These are phyloP conservation scores for Gortyna flavago DNA, from an alignment of 2,888 invertebrate genomes.

Conservation along the genomic window DNA sequence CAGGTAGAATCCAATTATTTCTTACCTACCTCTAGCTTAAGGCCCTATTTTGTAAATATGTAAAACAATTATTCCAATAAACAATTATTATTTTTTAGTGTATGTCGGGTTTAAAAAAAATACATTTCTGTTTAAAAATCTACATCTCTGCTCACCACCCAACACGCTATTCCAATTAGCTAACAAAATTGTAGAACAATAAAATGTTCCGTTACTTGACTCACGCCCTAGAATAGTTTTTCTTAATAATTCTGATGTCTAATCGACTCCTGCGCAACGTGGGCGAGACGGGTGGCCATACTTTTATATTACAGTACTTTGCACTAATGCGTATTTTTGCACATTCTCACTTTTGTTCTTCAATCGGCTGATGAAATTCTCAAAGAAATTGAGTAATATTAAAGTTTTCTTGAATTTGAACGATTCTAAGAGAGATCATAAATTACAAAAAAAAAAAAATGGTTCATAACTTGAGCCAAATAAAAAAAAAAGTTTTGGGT, in stretches of 20 bases:
- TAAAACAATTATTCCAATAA: too few species aligned
- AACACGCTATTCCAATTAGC: background rate
- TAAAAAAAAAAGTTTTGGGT: background rate
- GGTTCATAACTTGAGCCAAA: background rate
- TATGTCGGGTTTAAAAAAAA: too few species aligned
- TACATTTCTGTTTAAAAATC: background rate
- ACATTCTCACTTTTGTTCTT: background rate
- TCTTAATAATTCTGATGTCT: conserved; percentile 68
- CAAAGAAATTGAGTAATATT: background rate
- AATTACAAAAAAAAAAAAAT: background rate
- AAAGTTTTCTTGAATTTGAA: background rate
- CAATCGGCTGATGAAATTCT: too few species aligned
- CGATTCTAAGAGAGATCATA: background rate
- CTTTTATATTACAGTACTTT: conserved; percentile 26
- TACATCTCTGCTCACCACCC: background rate
- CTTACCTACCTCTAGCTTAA: too few species aligned
- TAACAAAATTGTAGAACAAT: conserved; percentile 52
- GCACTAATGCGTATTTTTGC: background rate
- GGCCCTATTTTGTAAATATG: too few species aligned
- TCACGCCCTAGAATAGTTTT: conserved; percentile 64
- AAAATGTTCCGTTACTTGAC: conserved; percentile 64
- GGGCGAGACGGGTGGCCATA: conserved; percentile 56
- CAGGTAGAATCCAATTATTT: too few species aligned
- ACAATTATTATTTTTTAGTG: too few species aligned
- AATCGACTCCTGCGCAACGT: conserved; percentile 57